These are phyloP conservation scores for Phocides pigmalion DNA, from an alignment of 1,140 invertebrate species.

Conservation along the genomic window DNA sequence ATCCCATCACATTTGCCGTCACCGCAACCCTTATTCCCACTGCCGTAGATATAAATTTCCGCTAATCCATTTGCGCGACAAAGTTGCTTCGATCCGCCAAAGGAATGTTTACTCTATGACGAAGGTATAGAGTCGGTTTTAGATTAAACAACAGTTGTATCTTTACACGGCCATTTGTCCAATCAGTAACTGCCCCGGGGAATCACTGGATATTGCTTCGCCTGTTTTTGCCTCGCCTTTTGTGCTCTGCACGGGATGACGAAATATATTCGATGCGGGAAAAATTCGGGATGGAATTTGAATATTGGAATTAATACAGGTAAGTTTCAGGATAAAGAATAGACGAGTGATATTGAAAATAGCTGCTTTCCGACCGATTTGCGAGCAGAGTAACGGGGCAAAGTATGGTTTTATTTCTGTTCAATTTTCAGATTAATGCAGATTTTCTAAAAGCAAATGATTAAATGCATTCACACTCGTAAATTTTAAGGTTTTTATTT, in stretches of 20 bases:
- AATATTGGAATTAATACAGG: slow-evolving; percentile 18
- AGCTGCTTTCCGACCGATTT: too few species aligned
- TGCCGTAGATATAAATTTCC: slow-evolving; percentile 27
- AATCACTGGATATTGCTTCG: slow-evolving; percentile 57
- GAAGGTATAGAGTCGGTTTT: slow-evolving; percentile 37
- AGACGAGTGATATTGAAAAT: neutral
- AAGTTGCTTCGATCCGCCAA: neutral
- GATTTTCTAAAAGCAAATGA: too few species aligned
- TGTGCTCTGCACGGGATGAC: slow-evolving; percentile 37
- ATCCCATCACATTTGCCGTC: slow-evolving; percentile 16
- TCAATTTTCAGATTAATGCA: too few species aligned
- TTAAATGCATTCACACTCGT: too few species aligned
- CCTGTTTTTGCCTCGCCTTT: slow-evolving; percentile 51
- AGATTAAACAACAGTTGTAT: slow-evolving; percentile 25
- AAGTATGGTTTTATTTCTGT: too few species aligned
- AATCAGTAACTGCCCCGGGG: slow-evolving; percentile 54
- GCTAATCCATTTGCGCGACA: slow-evolving; percentile 13
- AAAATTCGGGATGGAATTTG: slow-evolving; percentile 33
- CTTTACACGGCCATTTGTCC: slow-evolving; percentile 50
- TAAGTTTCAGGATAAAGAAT: slow-evolving; percentile 3
- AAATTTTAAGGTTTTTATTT: too few species aligned
- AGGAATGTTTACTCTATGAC: slow-evolving; percentile 5
- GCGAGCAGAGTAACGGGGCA: too few species aligned
- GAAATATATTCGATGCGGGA: slow-evolving; percentile 50
- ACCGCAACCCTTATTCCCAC: slow-evolving; percentile 11